phyloP scores from a whole-genome alignment of 2,113 vertebrate species.

The Microcebus jonahi region DNA sequence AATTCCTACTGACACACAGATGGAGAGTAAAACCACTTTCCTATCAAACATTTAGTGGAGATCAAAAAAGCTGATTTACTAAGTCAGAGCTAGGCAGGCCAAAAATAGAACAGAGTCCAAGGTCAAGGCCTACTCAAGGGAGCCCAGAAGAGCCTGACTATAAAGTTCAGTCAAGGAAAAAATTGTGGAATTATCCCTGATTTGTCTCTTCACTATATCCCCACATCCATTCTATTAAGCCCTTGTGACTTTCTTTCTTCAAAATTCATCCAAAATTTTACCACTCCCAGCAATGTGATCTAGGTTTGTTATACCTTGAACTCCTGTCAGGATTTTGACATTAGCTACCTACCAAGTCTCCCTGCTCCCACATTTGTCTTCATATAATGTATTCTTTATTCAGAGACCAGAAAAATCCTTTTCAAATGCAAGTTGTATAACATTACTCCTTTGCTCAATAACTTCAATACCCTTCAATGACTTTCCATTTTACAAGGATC shows the following conservation, averaged over 20 bases:
- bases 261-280: not conserved
- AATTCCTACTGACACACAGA: not conserved
- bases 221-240: not conserved
- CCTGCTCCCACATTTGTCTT: not conserved
- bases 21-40: not conserved
- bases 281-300: not conserved
- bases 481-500: not conserved
- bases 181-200: not conserved
- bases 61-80: not conserved
- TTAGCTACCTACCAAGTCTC: not conserved
- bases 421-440: not conserved
- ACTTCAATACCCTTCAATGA: no score
- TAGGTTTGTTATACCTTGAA: not conserved
- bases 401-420: not conserved
- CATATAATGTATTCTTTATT: not conserved
- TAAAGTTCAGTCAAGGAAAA: not conserved
- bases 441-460: not conserved
- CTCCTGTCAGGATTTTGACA: not conserved
- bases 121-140: not conserved
- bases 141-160: not conserved
- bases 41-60: not conserved
- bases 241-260: not conserved
- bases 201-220: not conserved
- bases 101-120: not conserved
- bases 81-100: fast-evolving